Base-by-base conservation (phyloP, 2,113 vertebrate genomes). In the Cricetomys ansorgei region DNA sequence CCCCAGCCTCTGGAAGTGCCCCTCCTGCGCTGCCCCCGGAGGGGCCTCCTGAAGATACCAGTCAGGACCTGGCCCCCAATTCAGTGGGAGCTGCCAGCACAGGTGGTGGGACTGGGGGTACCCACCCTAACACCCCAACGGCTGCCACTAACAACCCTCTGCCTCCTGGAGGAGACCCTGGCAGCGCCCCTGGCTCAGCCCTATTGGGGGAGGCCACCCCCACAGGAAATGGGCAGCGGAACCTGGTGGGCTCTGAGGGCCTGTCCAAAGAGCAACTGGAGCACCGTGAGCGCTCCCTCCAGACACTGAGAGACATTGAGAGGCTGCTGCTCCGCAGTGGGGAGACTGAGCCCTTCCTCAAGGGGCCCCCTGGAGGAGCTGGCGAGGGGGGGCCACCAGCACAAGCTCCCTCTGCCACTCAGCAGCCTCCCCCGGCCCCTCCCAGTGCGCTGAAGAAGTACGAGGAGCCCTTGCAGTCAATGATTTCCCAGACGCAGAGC, bases 191-290 rank as follows among this genome's bases (percentile, higher is more conserved):
- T 0, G 59, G 98, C 53, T 97, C 98, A 3, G 50, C 96, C 84
- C 96, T 98, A 55, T 97, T 99, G 0, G 98, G 97, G 7, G 98
- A 99, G 59, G 96, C 97, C 3, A 53, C 97, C 0, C 93, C 94
- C 9, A 21, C 99, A 1, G 98, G 99, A 94, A 98, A 97, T 0
- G 98, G 97, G 89, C 98, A 98, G 77, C 97, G 97, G 3, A 96
- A 97, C 69, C 96, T 98, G 73, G 98, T 96, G 97, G 98, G 80
- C 97, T 96, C 98, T 0, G 99, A 99, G 72, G 98, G 99, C 43
- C 99, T 99, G 93, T 99, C 99, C 34, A 99, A 99, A 98, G 99
- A 99, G 98, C 99, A 99, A 98, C 98, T 99, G 96, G 99, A 99
- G 97, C 99, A 99, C 93, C 98, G 99, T 5, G 99, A 99, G 62